These are phyloP conservation scores for Acleris cristana DNA, from an alignment of 2,888 invertebrate species.

Conservation along the genomic window DNA sequence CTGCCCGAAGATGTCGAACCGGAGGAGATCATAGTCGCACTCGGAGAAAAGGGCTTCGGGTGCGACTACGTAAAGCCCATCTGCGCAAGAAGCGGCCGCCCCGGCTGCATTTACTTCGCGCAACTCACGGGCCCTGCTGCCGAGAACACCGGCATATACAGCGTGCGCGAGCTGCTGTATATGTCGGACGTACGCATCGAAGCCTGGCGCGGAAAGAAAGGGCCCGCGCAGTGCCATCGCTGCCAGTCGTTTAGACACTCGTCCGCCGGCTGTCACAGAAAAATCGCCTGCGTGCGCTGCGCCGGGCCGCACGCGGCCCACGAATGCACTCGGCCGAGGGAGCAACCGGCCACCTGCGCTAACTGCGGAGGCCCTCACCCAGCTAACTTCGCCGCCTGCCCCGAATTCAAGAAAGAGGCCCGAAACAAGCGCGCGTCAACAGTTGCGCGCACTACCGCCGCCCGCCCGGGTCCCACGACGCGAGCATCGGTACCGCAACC, in stretches of 20 bases:
- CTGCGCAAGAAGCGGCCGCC: not conserved
- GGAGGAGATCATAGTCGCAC: not conserved
- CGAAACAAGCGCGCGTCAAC: slow-evolving; percentile 24
- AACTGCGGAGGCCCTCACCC: slow-evolving; percentile 40
- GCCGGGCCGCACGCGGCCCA: not conserved
- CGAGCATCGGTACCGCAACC: not conserved
- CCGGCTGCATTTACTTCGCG: slow-evolving; percentile 3
- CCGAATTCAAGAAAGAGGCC: slow-evolving; percentile 20
- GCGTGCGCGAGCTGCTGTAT: not conserved
- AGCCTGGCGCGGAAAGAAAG: not conserved
- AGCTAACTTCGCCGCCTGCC: slow-evolving; percentile 38
- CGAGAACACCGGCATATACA: not conserved
- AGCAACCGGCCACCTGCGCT: slow-evolving; percentile 24
- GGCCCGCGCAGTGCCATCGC: slow-evolving; percentile 1
- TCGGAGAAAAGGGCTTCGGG: not conserved
- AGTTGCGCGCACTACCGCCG: not conserved
- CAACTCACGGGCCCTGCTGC: too few species aligned
- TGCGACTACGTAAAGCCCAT: not conserved
- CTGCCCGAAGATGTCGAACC: not conserved
- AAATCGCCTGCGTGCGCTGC: slow-evolving; percentile 1
- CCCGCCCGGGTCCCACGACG: not conserved
- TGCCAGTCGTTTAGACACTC: slow-evolving; percentile 12
- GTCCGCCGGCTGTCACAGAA: slow-evolving; percentile 3
- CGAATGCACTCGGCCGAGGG: not conserved
- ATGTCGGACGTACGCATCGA: not conserved